Evolutionary conservation across 2,888 invertebrate genomes (phyloP), one percentile per base, ranked within the genome.

Genomic region (Acanthoscelides obtectus): DNA sequence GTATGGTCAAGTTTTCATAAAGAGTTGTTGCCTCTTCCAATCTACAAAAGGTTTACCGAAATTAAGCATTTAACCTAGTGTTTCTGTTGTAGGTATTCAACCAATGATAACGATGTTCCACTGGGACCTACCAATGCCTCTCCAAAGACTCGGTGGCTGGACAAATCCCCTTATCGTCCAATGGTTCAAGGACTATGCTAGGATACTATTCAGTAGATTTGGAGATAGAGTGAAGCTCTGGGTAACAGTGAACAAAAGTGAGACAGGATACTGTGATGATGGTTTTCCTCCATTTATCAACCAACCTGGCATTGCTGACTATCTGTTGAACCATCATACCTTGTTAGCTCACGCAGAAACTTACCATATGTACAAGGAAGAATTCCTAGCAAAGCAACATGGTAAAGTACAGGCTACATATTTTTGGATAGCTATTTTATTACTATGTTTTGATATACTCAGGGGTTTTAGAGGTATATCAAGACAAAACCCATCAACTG

Each of bases 161-260:
- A 87, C 89, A 64, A 91, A 91, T 80, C 88, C 89, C 0, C 77
- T 88, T 20, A 86, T 90, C 70, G 87, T 87, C 0, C 88, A 90
- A 63, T 89, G 89, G 81, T 92, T 88, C 85, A 86, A 84, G 25
- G 89, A 89, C 76, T 90, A 89, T 77, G 85, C 90, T 2, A 86
- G 87, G 71, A 69, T 90, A 0, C 87, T 89, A 81, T 90, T 87
- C 81, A 84, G 84, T 73, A 84, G 87, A 72, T 90, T 89, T 76
- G 90, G 90, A 27, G 87, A 87, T 77, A 86, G 86, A 79, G 88
- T 90, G 69, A 89, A 90, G 76, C 79, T 81, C 72, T 93, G 92
- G 91, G 88, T 91, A 67, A 93, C 93, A 0, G 86, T 93, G 76
- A 93, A 93, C 80, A 92, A 92, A 79, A 89, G 88, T 78, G 86